Evolutionary conservation across 2,797 vertebrate genomes (phyloP).

Genomic region (Sebastes iracundus): DNA sequence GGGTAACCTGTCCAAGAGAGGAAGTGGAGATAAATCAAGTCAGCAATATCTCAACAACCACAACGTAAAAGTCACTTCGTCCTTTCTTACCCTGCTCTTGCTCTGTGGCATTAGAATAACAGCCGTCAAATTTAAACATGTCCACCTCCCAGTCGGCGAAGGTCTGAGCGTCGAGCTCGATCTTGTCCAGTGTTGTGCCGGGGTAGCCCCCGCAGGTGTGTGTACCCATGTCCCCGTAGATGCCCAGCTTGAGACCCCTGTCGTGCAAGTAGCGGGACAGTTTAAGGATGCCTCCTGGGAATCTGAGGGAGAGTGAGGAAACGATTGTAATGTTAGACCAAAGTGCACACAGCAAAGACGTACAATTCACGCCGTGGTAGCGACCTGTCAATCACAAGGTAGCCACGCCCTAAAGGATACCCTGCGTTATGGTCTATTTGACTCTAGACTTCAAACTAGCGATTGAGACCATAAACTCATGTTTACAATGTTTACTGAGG

Average conservation of each 20-base stretch:
- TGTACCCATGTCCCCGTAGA: slow-evolving; percentile 91
- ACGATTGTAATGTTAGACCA: not conserved
- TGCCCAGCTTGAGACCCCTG: slow-evolving; percentile 92
- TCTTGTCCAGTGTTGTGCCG: slow-evolving; percentile 86
- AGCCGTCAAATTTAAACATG: slow-evolving; percentile 95
- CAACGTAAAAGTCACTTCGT: not conserved
- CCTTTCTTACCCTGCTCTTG: slow-evolving; percentile 74
- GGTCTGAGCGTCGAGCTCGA: slow-evolving; percentile 87
- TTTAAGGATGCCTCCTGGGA: slow-evolving; percentile 88
- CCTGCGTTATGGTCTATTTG: too few relatives aligned
- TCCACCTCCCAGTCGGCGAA: slow-evolving; percentile 93
- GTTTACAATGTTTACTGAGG: too few relatives aligned
- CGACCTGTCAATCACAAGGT: too few relatives aligned
- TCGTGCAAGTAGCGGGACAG: slow-evolving; percentile 90
- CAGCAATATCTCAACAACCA: not conserved
- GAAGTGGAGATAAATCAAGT: not conserved
- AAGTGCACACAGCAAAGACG: not conserved
- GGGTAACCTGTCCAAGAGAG: slow-evolving; percentile 87
- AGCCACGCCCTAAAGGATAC: too few relatives aligned
- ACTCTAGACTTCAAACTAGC: too few relatives aligned
- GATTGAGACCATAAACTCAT: too few relatives aligned
- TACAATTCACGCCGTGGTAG: not conserved
- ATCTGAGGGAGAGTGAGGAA: slow-evolving; percentile 69
- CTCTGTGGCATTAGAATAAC: slow-evolving; percentile 84
- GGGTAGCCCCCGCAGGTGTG: slow-evolving; percentile 91